Evolutionary conservation across 2,797 vertebrate species (phyloP).

Genomic region (Hippocampus kuda): DNA sequence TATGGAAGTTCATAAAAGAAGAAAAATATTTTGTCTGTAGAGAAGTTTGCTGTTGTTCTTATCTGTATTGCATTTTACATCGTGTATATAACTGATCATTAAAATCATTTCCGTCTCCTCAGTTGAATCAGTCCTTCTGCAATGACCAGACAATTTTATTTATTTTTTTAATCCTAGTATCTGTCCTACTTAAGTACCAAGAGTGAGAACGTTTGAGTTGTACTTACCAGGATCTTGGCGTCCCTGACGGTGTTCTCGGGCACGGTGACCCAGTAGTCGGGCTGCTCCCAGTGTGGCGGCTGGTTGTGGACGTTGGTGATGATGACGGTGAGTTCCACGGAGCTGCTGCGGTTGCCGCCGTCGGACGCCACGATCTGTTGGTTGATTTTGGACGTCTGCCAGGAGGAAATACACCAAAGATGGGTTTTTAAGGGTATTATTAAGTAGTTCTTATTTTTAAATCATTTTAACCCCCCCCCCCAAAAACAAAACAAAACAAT

Average conservation of each 20-base stretch:
- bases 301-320: constrained; percentile 79
- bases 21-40: too few species aligned
- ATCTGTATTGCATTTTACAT: too few species aligned
- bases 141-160: too few species aligned
- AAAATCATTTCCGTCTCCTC: too few species aligned
- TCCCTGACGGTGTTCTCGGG: constrained; percentile 75
- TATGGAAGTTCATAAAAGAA: too few species aligned
- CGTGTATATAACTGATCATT: too few species aligned
- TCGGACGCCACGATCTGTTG: constrained; percentile 74
- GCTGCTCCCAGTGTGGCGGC: constrained; percentile 79
- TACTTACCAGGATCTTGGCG: constrained; percentile 64
- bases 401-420: background rate
- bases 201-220: background rate
- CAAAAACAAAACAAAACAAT: too few species aligned
- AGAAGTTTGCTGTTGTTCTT: too few species aligned
- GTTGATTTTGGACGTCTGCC: constrained; percentile 72
- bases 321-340: constrained; percentile 74
- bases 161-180: background rate
- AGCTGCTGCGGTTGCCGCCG: constrained; percentile 75
- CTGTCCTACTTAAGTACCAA: background rate
- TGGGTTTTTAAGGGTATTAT: too few species aligned
- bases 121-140: too few species aligned
- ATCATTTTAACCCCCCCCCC: too few species aligned
- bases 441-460: too few species aligned
- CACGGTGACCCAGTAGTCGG: constrained; percentile 74